Percentiles rank a stretch among this genome's conserved stretches.
These are phyloP conservation scores for Himalopsyche phryganea DNA, from an alignment of 1,140 invertebrate species.

Conservation along the genomic window DNA sequence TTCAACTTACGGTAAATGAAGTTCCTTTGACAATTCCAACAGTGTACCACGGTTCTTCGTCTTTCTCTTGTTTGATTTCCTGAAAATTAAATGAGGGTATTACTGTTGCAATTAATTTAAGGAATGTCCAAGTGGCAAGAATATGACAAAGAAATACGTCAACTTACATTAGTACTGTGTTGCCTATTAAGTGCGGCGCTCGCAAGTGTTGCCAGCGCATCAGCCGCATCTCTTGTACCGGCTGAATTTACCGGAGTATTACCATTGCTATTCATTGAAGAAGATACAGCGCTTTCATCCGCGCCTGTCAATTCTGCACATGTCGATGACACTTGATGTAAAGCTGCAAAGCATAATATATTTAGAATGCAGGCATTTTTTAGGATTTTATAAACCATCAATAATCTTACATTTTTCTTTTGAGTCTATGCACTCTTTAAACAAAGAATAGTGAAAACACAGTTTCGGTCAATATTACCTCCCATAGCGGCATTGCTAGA, in stretches of 20 bases:
- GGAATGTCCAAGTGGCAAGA: no score
- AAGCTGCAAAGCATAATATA: constrained; percentile 25
- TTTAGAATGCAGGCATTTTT: no score
- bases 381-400: no score
- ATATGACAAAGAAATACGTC: no score
- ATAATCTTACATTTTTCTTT: no score
- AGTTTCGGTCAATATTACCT: no score
- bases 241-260: constrained; percentile 36
- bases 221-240: constrained; percentile 45
- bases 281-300: constrained; percentile 40
- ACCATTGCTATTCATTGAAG: constrained; percentile 39
- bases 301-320: constrained; percentile 33
- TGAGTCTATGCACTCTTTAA: no score
- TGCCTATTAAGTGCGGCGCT: constrained; percentile 49
- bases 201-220: constrained; percentile 50
- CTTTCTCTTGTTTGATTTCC: constrained; percentile 40
- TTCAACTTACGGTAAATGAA: constrained; percentile 47
- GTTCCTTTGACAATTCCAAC: constrained; percentile 51
- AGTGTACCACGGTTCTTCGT: constrained; percentile 51
- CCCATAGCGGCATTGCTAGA: constrained; percentile 23
- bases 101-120: no score
- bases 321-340: constrained; percentile 27
- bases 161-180: constrained; percentile 31
- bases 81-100: constrained; percentile 34
- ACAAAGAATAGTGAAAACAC: no score